Conservation (phyloP, 2,888 invertebrate genomes). For the Eristalis tenax region DNA sequence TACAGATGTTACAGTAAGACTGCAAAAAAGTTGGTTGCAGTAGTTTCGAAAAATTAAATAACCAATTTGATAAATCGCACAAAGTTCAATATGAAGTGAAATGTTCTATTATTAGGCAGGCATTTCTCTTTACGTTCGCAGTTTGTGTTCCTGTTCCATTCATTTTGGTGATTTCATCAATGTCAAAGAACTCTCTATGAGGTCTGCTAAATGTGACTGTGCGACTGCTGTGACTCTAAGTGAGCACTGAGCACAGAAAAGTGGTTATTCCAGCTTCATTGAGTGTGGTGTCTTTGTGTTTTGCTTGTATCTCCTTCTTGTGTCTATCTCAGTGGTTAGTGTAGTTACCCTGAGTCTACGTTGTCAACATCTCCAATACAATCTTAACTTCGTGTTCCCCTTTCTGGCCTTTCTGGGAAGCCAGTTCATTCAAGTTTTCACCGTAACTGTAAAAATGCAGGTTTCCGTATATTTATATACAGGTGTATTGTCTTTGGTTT, state of each 20-base stretch:
- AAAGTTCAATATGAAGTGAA: too few relatives aligned
- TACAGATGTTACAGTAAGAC: too few relatives aligned
- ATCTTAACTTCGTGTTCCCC: slow-evolving; percentile 11
- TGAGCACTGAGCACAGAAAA: slow-evolving; percentile 60
- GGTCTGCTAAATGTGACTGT: slow-evolving; percentile 11
- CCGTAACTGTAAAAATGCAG: slow-evolving; percentile 65
- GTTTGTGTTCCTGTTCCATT: slow-evolving; percentile 26
- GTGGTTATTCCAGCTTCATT: slow-evolving; percentile 64
- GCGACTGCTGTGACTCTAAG: slow-evolving; percentile 34
- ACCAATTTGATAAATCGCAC: too few relatives aligned
- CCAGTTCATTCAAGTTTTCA: slow-evolving; percentile 55
- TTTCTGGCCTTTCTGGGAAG: slow-evolving; percentile 8
- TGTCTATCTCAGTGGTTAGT: slow-evolving; percentile 9
- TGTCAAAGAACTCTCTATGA: slow-evolving; percentile 56
- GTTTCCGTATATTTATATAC: slow-evolving; percentile 46
- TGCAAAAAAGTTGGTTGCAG: too few relatives aligned
- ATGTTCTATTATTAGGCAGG: background rate
- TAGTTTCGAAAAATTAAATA: too few relatives aligned
- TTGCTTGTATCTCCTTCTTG: slow-evolving; percentile 31
- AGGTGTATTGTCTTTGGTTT: slow-evolving; percentile 56
- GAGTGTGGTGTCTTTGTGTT: slow-evolving; percentile 49
- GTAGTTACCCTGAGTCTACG: slow-evolving; percentile 12
- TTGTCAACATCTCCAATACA: slow-evolving; percentile 30
- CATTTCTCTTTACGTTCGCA: background rate
- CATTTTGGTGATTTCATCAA: slow-evolving; percentile 22